phyloP scores from a whole-genome alignment of 2,888 invertebrate species.

The Norana najaformis region DNA sequence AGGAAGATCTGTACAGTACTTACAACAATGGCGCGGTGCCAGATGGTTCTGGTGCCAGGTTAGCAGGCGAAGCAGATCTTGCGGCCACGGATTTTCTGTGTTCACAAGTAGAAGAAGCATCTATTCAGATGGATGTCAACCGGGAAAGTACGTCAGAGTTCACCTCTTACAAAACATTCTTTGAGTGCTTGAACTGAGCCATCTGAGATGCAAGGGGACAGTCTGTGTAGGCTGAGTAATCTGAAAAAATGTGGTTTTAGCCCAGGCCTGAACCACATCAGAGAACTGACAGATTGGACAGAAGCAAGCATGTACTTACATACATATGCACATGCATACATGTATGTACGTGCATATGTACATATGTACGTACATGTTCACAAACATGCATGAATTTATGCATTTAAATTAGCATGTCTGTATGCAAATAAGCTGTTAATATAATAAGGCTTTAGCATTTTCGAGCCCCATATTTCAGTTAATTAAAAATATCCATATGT shows the following conservation, averaged over 20 bases:
- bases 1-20: not conserved
- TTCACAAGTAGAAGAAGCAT: not conserved
- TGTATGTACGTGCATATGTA: not conserved
- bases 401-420: not conserved
- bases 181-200: not conserved
- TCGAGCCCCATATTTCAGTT: not conserved
- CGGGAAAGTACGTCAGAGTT: not conserved
- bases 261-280: no score
- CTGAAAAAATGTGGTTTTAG: no score
- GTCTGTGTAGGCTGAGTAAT: no score
- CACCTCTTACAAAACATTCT: not conserved
- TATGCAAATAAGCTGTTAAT: no score
- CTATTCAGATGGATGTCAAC: slow-evolving; percentile 15
- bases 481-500: no score
- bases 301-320: not conserved
- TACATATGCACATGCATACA: not conserved
- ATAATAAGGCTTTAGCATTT: not conserved
- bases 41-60: not conserved
- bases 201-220: not conserved
- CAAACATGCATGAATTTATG: not conserved
- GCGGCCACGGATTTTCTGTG: not conserved
- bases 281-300: no score
- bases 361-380: not conserved
- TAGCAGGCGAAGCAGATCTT: not conserved
- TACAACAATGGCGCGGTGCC: not conserved